phyloP scores from a whole-genome alignment of 2,888 invertebrate genomes.

The Ptilodon capucinus region DNA sequence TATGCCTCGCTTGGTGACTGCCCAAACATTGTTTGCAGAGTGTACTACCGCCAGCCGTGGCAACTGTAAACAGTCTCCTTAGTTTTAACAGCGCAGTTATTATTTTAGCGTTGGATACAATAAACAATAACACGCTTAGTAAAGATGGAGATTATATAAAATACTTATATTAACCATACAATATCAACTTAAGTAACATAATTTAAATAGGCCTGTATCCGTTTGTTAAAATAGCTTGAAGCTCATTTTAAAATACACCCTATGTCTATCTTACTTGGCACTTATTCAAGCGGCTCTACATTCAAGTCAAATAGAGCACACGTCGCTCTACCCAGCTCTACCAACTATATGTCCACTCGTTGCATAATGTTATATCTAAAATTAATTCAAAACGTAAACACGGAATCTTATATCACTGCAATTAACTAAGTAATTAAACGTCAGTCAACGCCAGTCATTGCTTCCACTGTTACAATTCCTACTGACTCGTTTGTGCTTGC shows the following conservation, averaged over 20 bases:
- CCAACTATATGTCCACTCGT: constrained; percentile 18
- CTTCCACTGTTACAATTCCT: constrained; percentile 55
- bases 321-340: neutral
- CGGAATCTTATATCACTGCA: constrained; percentile 45
- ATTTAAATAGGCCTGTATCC: too few relatives aligned
- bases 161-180: too few relatives aligned
- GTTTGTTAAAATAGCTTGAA: too few relatives aligned
- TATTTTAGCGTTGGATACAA: too few relatives aligned
- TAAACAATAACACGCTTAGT: too few relatives aligned
- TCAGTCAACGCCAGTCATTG: constrained; percentile 48
- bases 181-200: too few relatives aligned
- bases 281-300: neutral
- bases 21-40: too few relatives aligned
- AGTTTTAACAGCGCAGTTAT: too few relatives aligned
- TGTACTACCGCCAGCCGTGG: too few relatives aligned
- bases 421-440: constrained; percentile 61
- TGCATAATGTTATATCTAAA: constrained; percentile 40
- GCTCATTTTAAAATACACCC: neutral
- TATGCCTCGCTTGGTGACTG: too few relatives aligned
- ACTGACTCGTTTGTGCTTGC: constrained; percentile 20
- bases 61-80: too few relatives aligned
- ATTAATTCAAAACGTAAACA: constrained; percentile 39
- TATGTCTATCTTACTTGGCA: neutral
- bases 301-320: constrained; percentile 2
- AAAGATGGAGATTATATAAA: too few relatives aligned